These are phyloP conservation scores for Tetrax tetrax DNA, from an alignment of 2,113 vertebrate genomes.

Conservation along the genomic window DNA sequence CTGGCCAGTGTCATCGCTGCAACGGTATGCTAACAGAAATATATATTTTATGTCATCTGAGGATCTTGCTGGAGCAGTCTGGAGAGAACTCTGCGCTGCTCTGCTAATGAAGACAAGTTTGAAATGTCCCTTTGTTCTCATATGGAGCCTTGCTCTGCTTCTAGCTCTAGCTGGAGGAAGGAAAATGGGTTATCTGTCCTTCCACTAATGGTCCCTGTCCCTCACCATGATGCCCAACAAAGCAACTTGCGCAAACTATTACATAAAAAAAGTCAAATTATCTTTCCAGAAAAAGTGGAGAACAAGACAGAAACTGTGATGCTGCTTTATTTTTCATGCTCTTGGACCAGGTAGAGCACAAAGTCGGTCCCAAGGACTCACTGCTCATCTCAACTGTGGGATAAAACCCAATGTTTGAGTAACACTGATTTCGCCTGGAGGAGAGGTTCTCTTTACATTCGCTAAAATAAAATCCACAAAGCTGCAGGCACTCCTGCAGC, in stretches of 20 bases:
- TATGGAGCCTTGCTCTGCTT: background rate
- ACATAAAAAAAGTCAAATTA: background rate
- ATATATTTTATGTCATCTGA: background rate
- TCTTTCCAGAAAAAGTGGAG: background rate
- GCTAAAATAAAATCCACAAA: background rate
- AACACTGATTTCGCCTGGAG: background rate
- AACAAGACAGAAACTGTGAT: background rate
- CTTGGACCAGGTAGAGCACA: background rate
- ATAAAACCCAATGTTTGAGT: background rate
- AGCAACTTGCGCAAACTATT: background rate
- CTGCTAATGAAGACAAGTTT: background rate
- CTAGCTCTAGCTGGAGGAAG: background rate
- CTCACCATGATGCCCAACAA: background rate
- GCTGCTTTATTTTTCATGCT: background rate
- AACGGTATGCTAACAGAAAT: background rate
- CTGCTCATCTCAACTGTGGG: background rate
- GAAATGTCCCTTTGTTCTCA: background rate
- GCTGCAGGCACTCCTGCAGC: background rate
- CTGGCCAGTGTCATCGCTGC: background rate
- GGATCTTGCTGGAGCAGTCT: background rate
- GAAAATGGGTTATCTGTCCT: background rate
- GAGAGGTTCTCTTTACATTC: background rate
- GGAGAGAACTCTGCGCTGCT: background rate
- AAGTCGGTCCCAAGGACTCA: background rate
- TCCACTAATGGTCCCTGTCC: accelerated